Evolutionary conservation across 2,888 invertebrate species (phyloP).

Genomic region (Adineta ricciae): DNA sequence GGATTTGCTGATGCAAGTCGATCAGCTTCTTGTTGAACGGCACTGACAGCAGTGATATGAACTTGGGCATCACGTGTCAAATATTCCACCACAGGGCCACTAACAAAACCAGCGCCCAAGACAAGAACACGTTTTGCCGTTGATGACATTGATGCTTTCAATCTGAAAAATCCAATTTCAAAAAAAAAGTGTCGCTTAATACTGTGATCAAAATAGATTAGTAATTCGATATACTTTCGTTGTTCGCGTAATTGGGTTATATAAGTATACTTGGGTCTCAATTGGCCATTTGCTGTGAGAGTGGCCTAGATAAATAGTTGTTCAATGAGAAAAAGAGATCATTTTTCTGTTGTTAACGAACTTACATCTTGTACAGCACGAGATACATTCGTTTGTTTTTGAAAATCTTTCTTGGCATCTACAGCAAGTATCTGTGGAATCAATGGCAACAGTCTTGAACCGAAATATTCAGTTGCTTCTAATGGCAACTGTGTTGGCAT

Average conservation of each 20-base stretch:
- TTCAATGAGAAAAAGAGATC: neutral
- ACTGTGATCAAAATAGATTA: neutral
- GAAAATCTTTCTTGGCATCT: conserved; percentile 25
- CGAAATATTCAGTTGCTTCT: conserved; percentile 94
- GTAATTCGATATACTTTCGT: neutral
- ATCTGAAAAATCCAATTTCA: conserved; percentile 23
- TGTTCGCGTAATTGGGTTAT: conserved; percentile 65
- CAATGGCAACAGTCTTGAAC: conserved; percentile 78
- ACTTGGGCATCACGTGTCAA: conserved; percentile 49
- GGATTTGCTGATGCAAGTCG: conserved; percentile 63
- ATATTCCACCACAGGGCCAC: conserved; percentile 86
- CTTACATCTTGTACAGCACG: neutral
- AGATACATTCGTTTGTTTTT: conserved; percentile 23
- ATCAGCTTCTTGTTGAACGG: conserved; percentile 77
- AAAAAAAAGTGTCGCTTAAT: conserved; percentile 20
- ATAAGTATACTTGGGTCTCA: conserved; percentile 86
- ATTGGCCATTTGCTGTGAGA: conserved; percentile 81
- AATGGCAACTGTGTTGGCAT: conserved; percentile 98
- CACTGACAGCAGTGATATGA: conserved; percentile 20
- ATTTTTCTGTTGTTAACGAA: conserved; percentile 6
- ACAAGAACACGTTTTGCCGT: conserved; percentile 65
- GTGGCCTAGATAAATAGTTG: conserved; percentile 68
- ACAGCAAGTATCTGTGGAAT: conserved; percentile 65
- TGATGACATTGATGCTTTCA: conserved; percentile 3
- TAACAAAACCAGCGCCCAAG: conserved; percentile 86